phyloP scores from a whole-genome alignment of 1,140 invertebrate genomes.

The Aphelenchoides besseyi region DNA sequence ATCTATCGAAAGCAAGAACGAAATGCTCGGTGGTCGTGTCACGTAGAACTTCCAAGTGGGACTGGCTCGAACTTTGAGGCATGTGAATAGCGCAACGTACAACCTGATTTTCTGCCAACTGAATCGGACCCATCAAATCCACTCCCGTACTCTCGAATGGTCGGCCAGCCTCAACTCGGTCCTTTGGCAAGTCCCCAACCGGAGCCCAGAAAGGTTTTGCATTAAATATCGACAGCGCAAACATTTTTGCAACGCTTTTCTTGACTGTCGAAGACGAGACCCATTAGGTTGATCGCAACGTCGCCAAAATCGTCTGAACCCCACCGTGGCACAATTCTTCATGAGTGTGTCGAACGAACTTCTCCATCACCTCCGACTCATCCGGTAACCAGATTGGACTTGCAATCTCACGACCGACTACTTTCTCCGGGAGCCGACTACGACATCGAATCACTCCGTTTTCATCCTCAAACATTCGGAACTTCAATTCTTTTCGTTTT shows the following conservation, averaged over 20 bases:
- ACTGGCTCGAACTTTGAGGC: neutral
- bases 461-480: slow-evolving; percentile 19
- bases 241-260: neutral
- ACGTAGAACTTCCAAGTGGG: neutral
- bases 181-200: neutral
- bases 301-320: neutral
- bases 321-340: slow-evolving; percentile 17
- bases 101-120: neutral
- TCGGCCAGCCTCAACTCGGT: neutral
- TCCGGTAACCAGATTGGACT: slow-evolving; percentile 28
- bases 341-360: slow-evolving; percentile 14
- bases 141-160: slow-evolving; percentile 8
- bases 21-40: neutral
- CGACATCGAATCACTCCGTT: slow-evolving; percentile 15
- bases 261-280: neutral
- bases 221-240: neutral
- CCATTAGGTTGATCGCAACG: neutral
- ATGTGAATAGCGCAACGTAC: slow-evolving; percentile 14
- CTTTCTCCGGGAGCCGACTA: slow-evolving; percentile 6
- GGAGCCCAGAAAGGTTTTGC: neutral
- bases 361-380: neutral
- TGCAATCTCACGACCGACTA: neutral
- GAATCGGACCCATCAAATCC: neutral
- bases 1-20: neutral
- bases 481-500: neutral